These are phyloP conservation scores for Drosophila burlai DNA, from an alignment of 1,140 invertebrate genomes.

Conservation along the genomic window DNA sequence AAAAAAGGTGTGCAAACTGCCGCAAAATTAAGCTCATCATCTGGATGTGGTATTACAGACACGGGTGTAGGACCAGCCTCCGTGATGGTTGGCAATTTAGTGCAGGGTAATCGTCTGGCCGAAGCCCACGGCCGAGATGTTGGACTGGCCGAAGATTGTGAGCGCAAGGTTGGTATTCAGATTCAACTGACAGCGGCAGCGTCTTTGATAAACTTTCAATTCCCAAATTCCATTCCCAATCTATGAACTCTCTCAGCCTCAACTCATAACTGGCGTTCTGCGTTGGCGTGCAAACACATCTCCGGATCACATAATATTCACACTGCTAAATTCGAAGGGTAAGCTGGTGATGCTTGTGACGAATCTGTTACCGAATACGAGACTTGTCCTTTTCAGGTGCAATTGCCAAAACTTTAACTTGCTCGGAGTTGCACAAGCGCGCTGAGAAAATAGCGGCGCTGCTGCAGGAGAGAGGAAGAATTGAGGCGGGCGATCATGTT, in stretches of 20 bases:
- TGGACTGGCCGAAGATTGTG: slow-evolving; percentile 94
- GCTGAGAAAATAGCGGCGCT: slow-evolving; percentile 98
- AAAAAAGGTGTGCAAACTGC: slow-evolving; percentile 84
- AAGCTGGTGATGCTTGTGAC: not conserved
- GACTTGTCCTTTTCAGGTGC: slow-evolving; percentile 87
- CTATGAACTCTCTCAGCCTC: slow-evolving; percentile 90
- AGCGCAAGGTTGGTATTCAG: slow-evolving; percentile 90
- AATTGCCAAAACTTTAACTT: slow-evolving; percentile 94
- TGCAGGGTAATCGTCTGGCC: slow-evolving; percentile 98
- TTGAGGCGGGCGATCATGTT: slow-evolving; percentile 99
- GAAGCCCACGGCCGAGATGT: slow-evolving; percentile 98
- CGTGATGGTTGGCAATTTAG: slow-evolving; percentile 99
- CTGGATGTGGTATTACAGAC: slow-evolving; percentile 92
- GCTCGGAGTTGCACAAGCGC: slow-evolving; percentile 97
- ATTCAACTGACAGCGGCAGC: not conserved
- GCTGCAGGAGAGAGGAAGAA: slow-evolving; percentile 95
- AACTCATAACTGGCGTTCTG: slow-evolving; percentile 98
- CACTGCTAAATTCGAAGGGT: slow-evolving; percentile 96
- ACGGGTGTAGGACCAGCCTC: slow-evolving; percentile 96
- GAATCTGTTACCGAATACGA: not conserved
- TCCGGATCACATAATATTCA: slow-evolving; percentile 99
- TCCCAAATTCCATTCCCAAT: not conserved
- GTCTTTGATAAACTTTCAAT: not conserved
- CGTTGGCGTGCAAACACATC: slow-evolving; percentile 97
- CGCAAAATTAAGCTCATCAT: slow-evolving; percentile 84